These are phyloP conservation scores for Parotia lawesii DNA, from an alignment of 2,113 vertebrate species.

Conservation along the genomic window DNA sequence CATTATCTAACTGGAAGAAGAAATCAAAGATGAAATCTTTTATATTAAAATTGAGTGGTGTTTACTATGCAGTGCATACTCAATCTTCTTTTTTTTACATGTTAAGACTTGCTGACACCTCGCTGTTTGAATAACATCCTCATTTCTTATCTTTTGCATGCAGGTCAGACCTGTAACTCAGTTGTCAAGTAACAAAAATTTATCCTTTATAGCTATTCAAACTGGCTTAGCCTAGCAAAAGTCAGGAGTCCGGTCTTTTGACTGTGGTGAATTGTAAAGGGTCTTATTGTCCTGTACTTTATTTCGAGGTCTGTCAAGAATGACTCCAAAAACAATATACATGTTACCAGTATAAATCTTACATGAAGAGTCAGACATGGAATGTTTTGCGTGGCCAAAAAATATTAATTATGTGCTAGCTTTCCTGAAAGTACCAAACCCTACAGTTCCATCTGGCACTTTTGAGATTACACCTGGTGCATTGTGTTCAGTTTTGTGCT, in stretches of 20 bases:
- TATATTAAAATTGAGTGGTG: background rate
- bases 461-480: background rate
- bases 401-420: background rate
- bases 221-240: background rate
- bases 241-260: background rate
- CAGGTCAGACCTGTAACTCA: background rate
- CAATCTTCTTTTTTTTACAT: background rate
- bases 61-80: background rate
- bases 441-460: background rate
- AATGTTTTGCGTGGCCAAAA: background rate
- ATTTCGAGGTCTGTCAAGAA: background rate
- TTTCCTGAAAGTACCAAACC: background rate
- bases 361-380: background rate
- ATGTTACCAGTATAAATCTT: background rate
- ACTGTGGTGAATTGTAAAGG: background rate
- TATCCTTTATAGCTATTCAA: background rate
- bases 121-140: background rate
- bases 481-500: background rate
- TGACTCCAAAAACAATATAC: background rate
- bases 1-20: background rate
- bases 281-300: background rate
- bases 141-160: background rate
- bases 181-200: background rate
- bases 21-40: background rate
- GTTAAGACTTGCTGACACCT: background rate